Evolutionary conservation across 2,888 invertebrate genomes (phyloP).

Genomic region (Drosophila subsilvestris): DNA sequence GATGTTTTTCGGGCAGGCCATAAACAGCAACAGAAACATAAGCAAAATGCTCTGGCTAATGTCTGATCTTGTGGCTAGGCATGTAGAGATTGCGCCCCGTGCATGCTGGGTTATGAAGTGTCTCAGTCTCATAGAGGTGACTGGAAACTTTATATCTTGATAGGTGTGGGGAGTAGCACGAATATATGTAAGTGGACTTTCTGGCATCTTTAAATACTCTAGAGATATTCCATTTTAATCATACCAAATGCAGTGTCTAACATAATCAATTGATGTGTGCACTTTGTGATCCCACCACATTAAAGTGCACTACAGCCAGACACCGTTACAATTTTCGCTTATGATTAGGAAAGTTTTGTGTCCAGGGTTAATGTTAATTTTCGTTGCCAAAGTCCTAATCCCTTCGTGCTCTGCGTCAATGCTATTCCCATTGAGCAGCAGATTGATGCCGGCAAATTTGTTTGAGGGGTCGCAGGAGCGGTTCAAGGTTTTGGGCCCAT

Average conservation of each 20-base stretch:
- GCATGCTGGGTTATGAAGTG: slow-evolving; percentile 59
- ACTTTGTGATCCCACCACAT: neutral
- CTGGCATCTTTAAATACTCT: neutral
- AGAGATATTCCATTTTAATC: neutral
- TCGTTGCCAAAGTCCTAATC: slow-evolving; percentile 15
- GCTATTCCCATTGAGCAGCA: slow-evolving; percentile 44
- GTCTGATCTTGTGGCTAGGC: slow-evolving; percentile 36
- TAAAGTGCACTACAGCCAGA: slow-evolving; percentile 14
- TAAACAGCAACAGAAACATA: slow-evolving; percentile 7
- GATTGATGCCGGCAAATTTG: slow-evolving; percentile 51
- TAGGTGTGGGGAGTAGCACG: neutral
- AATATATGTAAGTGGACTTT: no score
- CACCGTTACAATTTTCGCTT: slow-evolving; percentile 38
- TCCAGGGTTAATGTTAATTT: slow-evolving; percentile 31
- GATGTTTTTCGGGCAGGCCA: slow-evolving; percentile 22
- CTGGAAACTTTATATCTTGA: slow-evolving; percentile 6
- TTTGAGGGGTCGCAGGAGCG: slow-evolving; percentile 27
- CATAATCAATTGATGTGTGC: neutral
- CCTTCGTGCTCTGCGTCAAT: slow-evolving; percentile 50
- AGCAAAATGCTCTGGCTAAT: slow-evolving; percentile 10
- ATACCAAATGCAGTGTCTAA: neutral
- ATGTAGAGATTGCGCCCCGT: slow-evolving; percentile 54
- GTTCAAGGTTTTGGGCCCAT: neutral
- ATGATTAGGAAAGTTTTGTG: slow-evolving; percentile 68
- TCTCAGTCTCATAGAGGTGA: slow-evolving; percentile 44